phyloP scores from a whole-genome alignment of 2,113 vertebrate genomes.

The Actenoides lindsayi region DNA sequence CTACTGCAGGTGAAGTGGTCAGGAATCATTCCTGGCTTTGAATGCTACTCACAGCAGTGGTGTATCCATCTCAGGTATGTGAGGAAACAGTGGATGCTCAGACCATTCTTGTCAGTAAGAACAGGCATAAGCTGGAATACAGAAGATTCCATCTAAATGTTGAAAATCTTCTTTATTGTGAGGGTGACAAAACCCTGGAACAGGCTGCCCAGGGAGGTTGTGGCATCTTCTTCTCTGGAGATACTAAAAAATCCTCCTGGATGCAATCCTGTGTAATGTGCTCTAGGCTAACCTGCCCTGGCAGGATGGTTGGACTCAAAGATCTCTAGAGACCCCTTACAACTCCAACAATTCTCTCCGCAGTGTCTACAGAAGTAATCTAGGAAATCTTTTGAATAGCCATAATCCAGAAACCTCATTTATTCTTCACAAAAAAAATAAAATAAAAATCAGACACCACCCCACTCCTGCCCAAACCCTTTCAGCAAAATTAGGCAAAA shows the following conservation, averaged over 20 bases:
- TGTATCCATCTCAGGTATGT: background rate
- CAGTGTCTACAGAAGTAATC: background rate
- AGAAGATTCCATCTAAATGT: too few relatives aligned
- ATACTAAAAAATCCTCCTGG: background rate
- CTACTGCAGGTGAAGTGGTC: background rate
- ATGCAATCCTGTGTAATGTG: background rate
- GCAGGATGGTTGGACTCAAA: background rate
- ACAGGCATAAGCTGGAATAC: too few relatives aligned
- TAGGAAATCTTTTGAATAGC: background rate
- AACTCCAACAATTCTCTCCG: background rate
- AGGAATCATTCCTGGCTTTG: background rate
- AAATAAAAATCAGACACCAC: fast-evolving
- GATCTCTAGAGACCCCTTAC: background rate
- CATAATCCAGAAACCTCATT: background rate
- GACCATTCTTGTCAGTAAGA: background rate
- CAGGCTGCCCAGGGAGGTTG: too few relatives aligned
- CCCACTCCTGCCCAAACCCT: background rate
- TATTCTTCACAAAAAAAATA: background rate
- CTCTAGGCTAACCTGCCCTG: background rate
- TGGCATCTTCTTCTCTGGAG: background rate
- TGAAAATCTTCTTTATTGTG: background rate
- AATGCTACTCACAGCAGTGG: background rate
- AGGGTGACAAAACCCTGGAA: background rate
- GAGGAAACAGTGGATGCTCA: background rate
- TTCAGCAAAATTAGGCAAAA: background rate